Evolutionary conservation across 2,113 vertebrate genomes (phyloP).

Genomic region (Progne subis): DNA sequence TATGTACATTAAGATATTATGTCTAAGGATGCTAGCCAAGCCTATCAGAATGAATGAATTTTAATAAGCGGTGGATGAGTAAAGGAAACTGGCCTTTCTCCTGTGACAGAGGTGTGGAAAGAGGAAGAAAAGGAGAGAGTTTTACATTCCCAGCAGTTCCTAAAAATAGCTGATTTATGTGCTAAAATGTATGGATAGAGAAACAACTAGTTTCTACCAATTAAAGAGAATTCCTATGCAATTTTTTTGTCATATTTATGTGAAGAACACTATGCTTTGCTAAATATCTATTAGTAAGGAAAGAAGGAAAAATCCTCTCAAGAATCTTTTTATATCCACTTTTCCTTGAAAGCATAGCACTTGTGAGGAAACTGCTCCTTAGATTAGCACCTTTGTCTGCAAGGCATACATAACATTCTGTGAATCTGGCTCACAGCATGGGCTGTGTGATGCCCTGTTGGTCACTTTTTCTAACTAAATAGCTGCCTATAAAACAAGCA

Average conservation of each 20-base stretch:
- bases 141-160: background rate
- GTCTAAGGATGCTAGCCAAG: background rate
- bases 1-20: background rate
- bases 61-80: background rate
- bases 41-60: background rate
- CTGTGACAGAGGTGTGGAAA: background rate
- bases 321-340: background rate
- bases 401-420: background rate
- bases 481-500: background rate
- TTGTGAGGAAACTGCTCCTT: background rate
- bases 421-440: background rate
- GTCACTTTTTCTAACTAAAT: background rate
- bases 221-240: background rate
- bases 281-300: background rate
- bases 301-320: background rate
- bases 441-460: background rate
- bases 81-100: background rate
- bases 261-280: background rate
- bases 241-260: background rate
- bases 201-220: background rate
- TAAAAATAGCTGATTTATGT: background rate
- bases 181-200: background rate
- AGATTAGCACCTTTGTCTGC: background rate
- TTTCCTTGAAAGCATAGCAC: background rate
- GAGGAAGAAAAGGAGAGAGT: background rate